Conservation (phyloP, 2,888 invertebrate species). For the Trachelus tabidus region DNA sequence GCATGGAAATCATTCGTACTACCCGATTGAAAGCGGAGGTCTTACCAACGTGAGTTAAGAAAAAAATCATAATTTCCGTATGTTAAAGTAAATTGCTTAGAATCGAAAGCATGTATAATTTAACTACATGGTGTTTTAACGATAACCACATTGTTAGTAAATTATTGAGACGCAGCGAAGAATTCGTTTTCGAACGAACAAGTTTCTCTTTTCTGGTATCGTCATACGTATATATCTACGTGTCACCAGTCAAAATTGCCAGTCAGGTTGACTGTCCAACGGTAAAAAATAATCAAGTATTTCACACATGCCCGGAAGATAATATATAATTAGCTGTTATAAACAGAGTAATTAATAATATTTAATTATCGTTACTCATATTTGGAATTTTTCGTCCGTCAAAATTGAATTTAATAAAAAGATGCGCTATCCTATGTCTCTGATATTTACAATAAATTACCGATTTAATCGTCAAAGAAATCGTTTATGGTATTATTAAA, state of each 20-base stretch:
- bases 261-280: background rate
- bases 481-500: background rate
- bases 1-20: conserved; percentile 63
- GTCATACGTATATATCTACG: background rate
- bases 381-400: background rate
- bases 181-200: background rate
- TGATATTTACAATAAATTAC: background rate
- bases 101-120: background rate
- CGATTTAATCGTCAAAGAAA: background rate
- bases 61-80: background rate
- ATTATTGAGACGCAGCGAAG: background rate
- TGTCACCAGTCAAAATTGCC: background rate
- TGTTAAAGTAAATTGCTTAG: background rate
- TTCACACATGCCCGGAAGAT: background rate
- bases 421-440: background rate
- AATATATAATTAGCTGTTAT: background rate
- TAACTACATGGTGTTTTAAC: too few relatives aligned
- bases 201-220: background rate
- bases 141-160: background rate
- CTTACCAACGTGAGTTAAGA: conserved; percentile 66
- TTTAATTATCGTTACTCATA: background rate
- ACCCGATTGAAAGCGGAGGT: conserved; percentile 69
- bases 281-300: background rate
- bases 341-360: background rate
- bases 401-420: background rate